Base-by-base conservation (phyloP, 1,140 invertebrate genomes). In the Sarcophaga bullata region DNA sequence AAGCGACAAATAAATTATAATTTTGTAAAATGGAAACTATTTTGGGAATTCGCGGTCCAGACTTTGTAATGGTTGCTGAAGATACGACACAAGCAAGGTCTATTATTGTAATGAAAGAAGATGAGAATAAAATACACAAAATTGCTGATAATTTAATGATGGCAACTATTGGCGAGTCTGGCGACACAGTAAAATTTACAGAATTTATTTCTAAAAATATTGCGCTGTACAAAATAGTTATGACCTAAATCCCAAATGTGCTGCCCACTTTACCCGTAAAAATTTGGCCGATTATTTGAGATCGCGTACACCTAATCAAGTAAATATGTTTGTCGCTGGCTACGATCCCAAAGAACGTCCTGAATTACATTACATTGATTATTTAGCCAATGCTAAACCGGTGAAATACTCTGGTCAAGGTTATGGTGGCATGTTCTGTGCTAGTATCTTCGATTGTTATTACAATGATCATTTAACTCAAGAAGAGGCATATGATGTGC, bases 121-220 rank as follows among this genome's bases (percentile, higher is more conserved):
- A 99, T 93, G 95, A 98, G 90, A 95, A 98, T 84, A 99, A 99
- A 92, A 95, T 99, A 86, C 95, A 96, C 87, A 95, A 96, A 90
- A 93, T 99, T 82, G 97, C 97, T 82, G 93, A 98, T 84, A 95
- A 96, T 84, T 91, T 99, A 83, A 92, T 98, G 47, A 98, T 99
- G 96, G 95, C 95, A 19, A 95, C 97, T 19, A 94, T 94, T 86
- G 99, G 99, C 73, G 98, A 99, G 91, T 92, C 95, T 17, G 99
- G 98, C 5, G 98, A 99, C 89, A 97, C 97, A 0, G 95, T 94
- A 50, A 98, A 99, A 88, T 99, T 99, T 92, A 97, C 98, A 17
- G 98, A 99, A 89, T 99, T 98, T 88, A 99, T 99, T 86, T 94
- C 95, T 0, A 99, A 99, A 91, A 99, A 99, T 91, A 96, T 99